Conservation (phyloP, 2,888 invertebrate genomes). For the Papilio protenor region DNA sequence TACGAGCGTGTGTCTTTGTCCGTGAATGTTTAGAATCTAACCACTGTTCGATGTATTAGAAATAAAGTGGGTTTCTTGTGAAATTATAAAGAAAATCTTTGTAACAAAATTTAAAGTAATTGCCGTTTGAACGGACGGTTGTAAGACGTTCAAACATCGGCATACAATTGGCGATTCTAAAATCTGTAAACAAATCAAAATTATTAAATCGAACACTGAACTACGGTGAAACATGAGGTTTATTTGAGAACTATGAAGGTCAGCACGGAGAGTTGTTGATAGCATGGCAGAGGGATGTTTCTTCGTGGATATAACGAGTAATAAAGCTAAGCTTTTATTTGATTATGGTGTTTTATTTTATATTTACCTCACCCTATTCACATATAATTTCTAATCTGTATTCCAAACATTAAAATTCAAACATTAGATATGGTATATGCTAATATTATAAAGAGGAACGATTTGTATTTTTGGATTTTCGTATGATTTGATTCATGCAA, state of each 20-base stretch:
- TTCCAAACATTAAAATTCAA: too few relatives aligned
- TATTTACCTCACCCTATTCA: background rate
- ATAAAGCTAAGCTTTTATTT: conserved; percentile 91
- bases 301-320: conserved; percentile 89
- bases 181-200: conserved; percentile 71
- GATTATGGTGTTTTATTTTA: conserved; percentile 77
- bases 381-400: too few relatives aligned
- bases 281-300: conserved; percentile 79
- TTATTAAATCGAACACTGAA: conserved; percentile 73
- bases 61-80: conserved; percentile 73
- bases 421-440: too few relatives aligned
- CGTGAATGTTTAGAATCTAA: conserved; percentile 82
- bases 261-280: conserved; percentile 79
- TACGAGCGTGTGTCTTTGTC: conserved; percentile 85
- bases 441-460: too few relatives aligned
- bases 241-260: conserved; percentile 69
- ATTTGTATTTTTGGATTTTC: too few relatives aligned
- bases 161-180: conserved; percentile 73
- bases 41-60: conserved; percentile 83
- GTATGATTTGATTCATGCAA: too few relatives aligned
- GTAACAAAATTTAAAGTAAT: conserved; percentile 67
- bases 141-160: conserved; percentile 68
- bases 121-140: conserved; percentile 56
- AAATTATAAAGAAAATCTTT: conserved; percentile 63
- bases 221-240: conserved; percentile 70